Conservation (phyloP, 2,113 vertebrate species). For the Scophthalmus maximus region DNA sequence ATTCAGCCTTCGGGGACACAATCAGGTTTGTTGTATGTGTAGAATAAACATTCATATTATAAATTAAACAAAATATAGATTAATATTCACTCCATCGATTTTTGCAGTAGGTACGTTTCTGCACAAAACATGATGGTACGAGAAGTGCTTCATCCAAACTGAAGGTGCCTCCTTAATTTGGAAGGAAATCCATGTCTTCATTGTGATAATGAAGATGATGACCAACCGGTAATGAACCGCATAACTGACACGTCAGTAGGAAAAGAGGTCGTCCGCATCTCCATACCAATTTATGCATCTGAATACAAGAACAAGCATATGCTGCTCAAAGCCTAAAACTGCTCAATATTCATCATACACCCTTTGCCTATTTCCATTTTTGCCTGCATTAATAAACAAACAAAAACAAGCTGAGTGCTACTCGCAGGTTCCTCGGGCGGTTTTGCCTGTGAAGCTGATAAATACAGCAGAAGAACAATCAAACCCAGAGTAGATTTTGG, state of each 20-base stretch:
- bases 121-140: not conserved
- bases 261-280: slow-evolving; percentile 25
- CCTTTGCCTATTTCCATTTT: slow-evolving; percentile 48
- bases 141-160: not conserved
- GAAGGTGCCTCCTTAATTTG: slow-evolving; percentile 12
- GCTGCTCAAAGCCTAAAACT: slow-evolving; percentile 44
- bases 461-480: slow-evolving; percentile 20
- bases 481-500: slow-evolving; percentile 18
- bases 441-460: slow-evolving; percentile 7
- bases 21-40: not conserved
- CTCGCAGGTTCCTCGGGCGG: slow-evolving; percentile 3
- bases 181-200: slow-evolving; percentile 22
- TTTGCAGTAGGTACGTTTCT: not conserved
- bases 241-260: slow-evolving; percentile 38
- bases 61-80: too few relatives aligned
- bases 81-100: not conserved
- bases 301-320: slow-evolving; percentile 27
- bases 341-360: slow-evolving; percentile 49
- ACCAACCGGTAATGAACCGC: slow-evolving; percentile 38
- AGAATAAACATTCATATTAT: not conserved
- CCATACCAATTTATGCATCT: slow-evolving; percentile 51
- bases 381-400: slow-evolving; percentile 46
- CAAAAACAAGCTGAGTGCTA: slow-evolving; percentile 31
- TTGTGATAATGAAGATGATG: slow-evolving; percentile 54
- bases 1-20: not conserved